A percentile compares a stretch with the other conserved stretches of the same genome.
These are phyloP conservation scores for Lacanobia wlatinum DNA, from an alignment of 2,888 invertebrate species.

Conservation along the genomic window DNA sequence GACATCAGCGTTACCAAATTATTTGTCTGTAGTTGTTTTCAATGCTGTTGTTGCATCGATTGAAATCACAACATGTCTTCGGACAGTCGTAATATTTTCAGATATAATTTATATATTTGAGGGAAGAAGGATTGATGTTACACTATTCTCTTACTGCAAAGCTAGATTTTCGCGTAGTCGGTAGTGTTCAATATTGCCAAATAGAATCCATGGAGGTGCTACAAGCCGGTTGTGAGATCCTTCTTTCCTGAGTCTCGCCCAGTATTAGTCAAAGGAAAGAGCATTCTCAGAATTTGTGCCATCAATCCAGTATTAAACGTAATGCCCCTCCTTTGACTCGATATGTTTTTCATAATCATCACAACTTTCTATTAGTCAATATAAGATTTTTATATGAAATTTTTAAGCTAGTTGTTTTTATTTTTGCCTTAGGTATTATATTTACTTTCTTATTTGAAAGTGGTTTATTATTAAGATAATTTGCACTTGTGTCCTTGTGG, in stretches of 20 bases:
- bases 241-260: slow-evolving; percentile 87
- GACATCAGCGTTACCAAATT: slow-evolving; percentile 77
- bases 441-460: slow-evolving; percentile 89
- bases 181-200: slow-evolving; percentile 78
- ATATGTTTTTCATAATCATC: slow-evolving; percentile 86
- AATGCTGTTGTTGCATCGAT: slow-evolving; percentile 75
- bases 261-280: slow-evolving; percentile 89
- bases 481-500: slow-evolving; percentile 91
- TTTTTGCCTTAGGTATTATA: slow-evolving; percentile 88
- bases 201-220: slow-evolving; percentile 84
- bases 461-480: slow-evolving; percentile 84
- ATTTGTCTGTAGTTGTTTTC: slow-evolving; percentile 70
- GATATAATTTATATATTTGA: slow-evolving; percentile 77
- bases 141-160: slow-evolving; percentile 62
- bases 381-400: slow-evolving; percentile 88
- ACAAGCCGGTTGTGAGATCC: slow-evolving; percentile 88
- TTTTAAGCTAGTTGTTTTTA: slow-evolving; percentile 89
- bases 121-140: slow-evolving; percentile 86
- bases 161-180: slow-evolving; percentile 57
- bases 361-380: slow-evolving; percentile 90
- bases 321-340: slow-evolving; percentile 87
- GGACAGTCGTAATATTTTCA: slow-evolving; percentile 80
- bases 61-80: slow-evolving; percentile 85
- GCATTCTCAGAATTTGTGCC: slow-evolving; percentile 89
- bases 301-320: slow-evolving; percentile 89